These are phyloP conservation scores for Sebastes iracundus DNA, from an alignment of 2,797 vertebrate species.

Conservation along the genomic window DNA sequence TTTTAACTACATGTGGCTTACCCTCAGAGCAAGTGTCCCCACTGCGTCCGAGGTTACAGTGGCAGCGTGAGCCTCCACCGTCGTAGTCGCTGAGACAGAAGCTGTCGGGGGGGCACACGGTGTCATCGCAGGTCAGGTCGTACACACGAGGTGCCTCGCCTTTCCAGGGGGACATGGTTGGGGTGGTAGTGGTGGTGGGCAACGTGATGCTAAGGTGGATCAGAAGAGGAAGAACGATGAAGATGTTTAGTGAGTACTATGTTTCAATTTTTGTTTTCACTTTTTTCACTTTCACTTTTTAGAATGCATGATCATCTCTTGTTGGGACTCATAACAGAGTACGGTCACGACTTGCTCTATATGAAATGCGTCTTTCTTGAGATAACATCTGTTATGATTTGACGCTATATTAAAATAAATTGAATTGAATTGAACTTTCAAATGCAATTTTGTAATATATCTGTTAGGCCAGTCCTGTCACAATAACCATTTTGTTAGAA, in stretches of 20 bases:
- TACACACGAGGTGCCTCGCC: conserved; percentile 80
- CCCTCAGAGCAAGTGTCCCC: conserved; percentile 89
- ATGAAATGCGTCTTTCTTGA: too few species aligned
- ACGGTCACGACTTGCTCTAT: too few species aligned
- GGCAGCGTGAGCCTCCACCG: conserved; percentile 89
- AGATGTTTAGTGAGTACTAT: neutral
- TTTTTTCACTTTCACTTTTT: too few species aligned
- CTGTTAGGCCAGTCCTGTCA: too few species aligned
- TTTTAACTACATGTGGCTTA: conserved; percentile 47
- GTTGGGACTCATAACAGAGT: too few species aligned
- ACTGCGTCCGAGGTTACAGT: conserved; percentile 90
- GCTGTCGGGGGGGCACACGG: conserved; percentile 89
- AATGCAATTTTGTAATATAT: neutral
- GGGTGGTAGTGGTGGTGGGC: conserved; percentile 35
- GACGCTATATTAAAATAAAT: too few species aligned
- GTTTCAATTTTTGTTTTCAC: neutral
- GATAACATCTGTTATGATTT: accelerated
- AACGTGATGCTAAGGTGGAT: conserved; percentile 38
- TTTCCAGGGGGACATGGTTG: conserved; percentile 65
- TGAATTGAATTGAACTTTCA: neutral
- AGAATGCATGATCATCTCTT: too few species aligned
- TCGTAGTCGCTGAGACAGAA: conserved; percentile 92
- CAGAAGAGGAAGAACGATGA: neutral
- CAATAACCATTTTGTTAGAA: too few species aligned
- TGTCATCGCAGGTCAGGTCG: conserved; percentile 88